These are phyloP conservation scores for Meloe dianella DNA, from an alignment of 2,888 invertebrate genomes.

Conservation along the genomic window DNA sequence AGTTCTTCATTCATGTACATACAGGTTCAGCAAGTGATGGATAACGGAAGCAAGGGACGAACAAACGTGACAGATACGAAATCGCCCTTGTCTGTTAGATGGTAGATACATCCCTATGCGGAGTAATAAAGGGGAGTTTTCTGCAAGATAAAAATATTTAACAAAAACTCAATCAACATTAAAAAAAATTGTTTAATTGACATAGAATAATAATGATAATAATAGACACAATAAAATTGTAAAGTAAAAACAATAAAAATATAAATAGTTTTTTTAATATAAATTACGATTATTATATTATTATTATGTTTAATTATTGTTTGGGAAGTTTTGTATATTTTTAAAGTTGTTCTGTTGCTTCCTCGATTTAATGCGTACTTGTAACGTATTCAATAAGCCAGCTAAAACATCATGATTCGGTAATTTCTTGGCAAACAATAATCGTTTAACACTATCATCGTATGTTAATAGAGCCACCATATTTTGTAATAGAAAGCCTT, in stretches of 20 bases:
- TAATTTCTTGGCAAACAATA: slow-evolving; percentile 86
- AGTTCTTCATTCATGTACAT: too few relatives aligned
- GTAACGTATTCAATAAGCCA: slow-evolving; percentile 79
- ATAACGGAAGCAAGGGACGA: too few relatives aligned
- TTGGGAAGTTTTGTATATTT: slow-evolving; percentile 39
- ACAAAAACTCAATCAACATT: too few relatives aligned
- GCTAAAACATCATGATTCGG: slow-evolving; percentile 89
- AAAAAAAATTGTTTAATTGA: slow-evolving; percentile 52
- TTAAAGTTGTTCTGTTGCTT: slow-evolving; percentile 45
- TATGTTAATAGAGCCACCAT: slow-evolving; percentile 93
- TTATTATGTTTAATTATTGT: too few relatives aligned
- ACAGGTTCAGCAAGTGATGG: too few relatives aligned
- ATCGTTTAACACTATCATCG: slow-evolving; percentile 86
- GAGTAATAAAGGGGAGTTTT: too few relatives aligned
- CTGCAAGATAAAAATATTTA: too few relatives aligned
- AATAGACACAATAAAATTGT: not conserved
- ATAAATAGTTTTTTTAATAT: slow-evolving; percentile 7
- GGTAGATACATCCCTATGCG: too few relatives aligned
- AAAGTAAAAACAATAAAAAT: not conserved
- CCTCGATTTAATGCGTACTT: slow-evolving; percentile 79
- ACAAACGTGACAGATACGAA: too few relatives aligned
- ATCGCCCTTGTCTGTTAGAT: too few relatives aligned
- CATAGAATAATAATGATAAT: not conserved
- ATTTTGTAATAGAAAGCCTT: slow-evolving; percentile 88
- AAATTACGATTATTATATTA: not conserved